Base-by-base conservation (phyloP, 2,113 vertebrate genomes). In the Pelecanoides urinatrix region DNA sequence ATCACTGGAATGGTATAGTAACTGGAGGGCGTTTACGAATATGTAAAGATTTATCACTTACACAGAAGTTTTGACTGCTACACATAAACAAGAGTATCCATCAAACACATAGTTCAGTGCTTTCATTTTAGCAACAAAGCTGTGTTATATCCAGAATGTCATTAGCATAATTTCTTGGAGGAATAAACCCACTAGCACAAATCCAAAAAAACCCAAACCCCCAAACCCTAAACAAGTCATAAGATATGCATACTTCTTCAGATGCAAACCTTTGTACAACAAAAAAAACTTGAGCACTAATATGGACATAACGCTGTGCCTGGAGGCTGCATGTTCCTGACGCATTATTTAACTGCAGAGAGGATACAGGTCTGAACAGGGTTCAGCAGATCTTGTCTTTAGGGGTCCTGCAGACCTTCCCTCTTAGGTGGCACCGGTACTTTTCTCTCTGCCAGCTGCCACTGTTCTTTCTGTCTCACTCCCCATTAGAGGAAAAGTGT, bases 151-250 rank as follows among this genome's bases (percentile, higher is more conserved):
- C 20, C 42, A 78, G 52, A 68, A 70, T 59, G 17, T 6, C 17
- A 74, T 88, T 49, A 87, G 29, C 45, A 89, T 84, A 85, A 89
- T 89, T 91, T 89, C 61, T 63, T 62, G 62, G 71, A 92, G 59
- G 21, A 92, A 86, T 45, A 92, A 88, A 70, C 10, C 13, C 27
- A 61, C 18, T 40, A 75, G 30, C 52, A 92, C 0, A 2, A 79
- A 83, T 66, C 8, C 15, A 38, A 34, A 52, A 52, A 15, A 21
- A 1, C 4, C 11, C 27, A 61, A 47, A n/a, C 3, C 5, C 3
- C 7, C 49, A 73, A 62, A 47, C 17, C 18, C 38, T 71, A 88
- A 88, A 73, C 44, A 74, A 78, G 53, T 47, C 25, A 38, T 77
- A 77, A 42, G 15, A 40, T 61, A 58, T 23, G 7, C 16, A 55